These are phyloP conservation scores for Sorex maritimensis DNA, from an alignment of 2,797 vertebrate species.

Conservation along the genomic window DNA sequence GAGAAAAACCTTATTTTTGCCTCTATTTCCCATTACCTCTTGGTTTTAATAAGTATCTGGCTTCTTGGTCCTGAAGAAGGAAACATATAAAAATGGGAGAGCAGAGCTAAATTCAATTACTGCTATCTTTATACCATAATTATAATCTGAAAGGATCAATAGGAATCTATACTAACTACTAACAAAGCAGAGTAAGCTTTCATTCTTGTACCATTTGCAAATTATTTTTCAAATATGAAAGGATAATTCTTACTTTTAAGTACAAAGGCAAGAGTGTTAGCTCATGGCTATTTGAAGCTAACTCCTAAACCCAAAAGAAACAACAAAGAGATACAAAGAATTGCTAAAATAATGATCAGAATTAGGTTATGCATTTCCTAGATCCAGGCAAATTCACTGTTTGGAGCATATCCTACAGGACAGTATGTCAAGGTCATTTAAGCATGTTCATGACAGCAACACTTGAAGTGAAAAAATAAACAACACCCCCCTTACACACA, in stretches of 20 bases:
- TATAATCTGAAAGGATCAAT: background rate
- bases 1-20: conserved; percentile 54
- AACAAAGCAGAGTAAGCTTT: background rate
- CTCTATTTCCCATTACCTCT: conserved; percentile 41
- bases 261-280: conserved; percentile 8
- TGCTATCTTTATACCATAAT: background rate
- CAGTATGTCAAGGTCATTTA: background rate
- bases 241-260: conserved; percentile 12
- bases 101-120: background rate
- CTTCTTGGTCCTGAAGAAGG: background rate
- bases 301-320: background rate
- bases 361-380: conserved; percentile 5
- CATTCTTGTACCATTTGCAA: background rate
- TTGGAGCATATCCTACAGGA: background rate
- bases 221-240: conserved; percentile 54
- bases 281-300: conserved; percentile 11
- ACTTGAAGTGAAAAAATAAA: background rate
- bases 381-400: background rate
- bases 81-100: conserved; percentile 11
- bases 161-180: background rate
- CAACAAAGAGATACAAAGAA: conserved; percentile 33
- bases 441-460: background rate
- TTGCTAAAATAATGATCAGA: conserved; percentile 2
- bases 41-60: background rate
- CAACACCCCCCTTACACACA: background rate